Conservation (phyloP, 2,797 vertebrate genomes). For the Sebastes oblongus region DNA sequence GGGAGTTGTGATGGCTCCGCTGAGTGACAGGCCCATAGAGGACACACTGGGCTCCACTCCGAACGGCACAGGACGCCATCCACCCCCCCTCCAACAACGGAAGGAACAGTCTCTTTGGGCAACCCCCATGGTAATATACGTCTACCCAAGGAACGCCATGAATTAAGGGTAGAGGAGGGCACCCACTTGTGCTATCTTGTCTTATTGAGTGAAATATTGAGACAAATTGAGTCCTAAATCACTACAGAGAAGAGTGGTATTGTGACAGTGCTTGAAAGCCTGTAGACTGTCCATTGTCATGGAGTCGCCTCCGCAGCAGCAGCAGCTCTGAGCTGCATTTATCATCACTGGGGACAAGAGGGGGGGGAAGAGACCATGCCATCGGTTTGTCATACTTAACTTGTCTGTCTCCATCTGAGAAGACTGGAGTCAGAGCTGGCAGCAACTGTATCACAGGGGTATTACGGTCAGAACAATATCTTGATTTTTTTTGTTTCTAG, state of each 20-base stretch:
- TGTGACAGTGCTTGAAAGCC: constrained; percentile 68
- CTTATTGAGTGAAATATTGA: constrained; percentile 75
- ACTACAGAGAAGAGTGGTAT: constrained; percentile 61
- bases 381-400: constrained; percentile 71
- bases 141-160: constrained; percentile 57
- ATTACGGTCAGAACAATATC: constrained; percentile 37
- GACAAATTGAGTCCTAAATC: constrained; percentile 78
- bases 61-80: constrained; percentile 58
- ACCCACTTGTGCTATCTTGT: constrained; percentile 70
- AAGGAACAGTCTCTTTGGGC: constrained; percentile 60
- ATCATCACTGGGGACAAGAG: constrained; percentile 56
- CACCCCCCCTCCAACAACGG: constrained; percentile 26
- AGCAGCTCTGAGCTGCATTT: constrained; percentile 64
- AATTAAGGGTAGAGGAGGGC: constrained; percentile 66
- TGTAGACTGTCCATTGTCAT: constrained; percentile 67
- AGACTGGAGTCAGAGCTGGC: constrained; percentile 30
- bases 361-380: constrained; percentile 48
- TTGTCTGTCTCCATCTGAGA: constrained; percentile 61
- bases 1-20: constrained; percentile 62
- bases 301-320: constrained; percentile 55
- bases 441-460: constrained; percentile 32
- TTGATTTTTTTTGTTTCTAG: not conserved
- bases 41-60: constrained; percentile 19
- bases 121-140: constrained; percentile 58
- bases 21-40: constrained; percentile 75